Conservation (phyloP, 2,113 vertebrate genomes). For the Pelecanoides urinatrix region DNA sequence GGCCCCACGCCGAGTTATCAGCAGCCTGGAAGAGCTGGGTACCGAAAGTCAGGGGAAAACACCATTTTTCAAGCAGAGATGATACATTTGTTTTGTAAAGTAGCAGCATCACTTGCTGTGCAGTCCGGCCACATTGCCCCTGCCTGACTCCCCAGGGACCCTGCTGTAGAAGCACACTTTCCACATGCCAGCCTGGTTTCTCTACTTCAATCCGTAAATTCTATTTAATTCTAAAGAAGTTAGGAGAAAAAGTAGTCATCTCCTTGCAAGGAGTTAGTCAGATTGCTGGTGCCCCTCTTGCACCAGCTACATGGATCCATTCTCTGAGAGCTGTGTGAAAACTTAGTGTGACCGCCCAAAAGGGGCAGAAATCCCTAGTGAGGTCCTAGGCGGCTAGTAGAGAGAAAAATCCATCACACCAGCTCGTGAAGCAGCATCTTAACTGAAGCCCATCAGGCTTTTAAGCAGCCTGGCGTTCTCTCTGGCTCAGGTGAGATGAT, state of each 20-base stretch:
- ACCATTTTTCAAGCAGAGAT: not conserved
- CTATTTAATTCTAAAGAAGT: not conserved
- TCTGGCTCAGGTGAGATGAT: not conserved
- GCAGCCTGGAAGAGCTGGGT: not conserved
- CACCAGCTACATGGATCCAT: not conserved
- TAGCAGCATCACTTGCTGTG: not conserved
- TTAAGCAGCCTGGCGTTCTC: not conserved
- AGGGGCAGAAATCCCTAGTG: not conserved
- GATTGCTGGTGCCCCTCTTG: not conserved
- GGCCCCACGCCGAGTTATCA: not conserved
- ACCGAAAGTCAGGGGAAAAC: not conserved
- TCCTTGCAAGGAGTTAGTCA: not conserved
- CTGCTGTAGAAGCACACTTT: not conserved
- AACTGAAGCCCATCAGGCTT: fast-evolving
- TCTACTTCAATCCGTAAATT: not conserved
- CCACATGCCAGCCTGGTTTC: fast-evolving
- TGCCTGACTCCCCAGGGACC: not conserved
- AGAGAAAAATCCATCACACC: not conserved
- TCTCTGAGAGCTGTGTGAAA: not conserved
- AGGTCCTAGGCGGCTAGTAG: not conserved
- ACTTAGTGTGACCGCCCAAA: not conserved
- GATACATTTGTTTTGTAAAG: not conserved
- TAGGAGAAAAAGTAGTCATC: not conserved
- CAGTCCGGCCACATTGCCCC: not conserved
- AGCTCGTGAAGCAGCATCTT: not conserved